phyloP scores from a whole-genome alignment of 2,888 invertebrate genomes.

The Sarcophaga rosellei region DNA sequence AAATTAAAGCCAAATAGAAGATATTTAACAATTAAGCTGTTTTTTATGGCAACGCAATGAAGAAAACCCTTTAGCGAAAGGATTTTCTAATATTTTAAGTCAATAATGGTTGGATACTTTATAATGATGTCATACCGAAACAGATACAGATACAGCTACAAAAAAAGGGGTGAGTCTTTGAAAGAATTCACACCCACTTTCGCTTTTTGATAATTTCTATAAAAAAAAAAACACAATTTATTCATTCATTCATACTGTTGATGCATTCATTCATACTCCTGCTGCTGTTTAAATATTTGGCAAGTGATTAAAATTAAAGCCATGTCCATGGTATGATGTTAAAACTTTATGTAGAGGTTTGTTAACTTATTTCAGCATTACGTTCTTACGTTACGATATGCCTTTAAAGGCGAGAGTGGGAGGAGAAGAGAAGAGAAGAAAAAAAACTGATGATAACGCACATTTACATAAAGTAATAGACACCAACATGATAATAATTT shows the following conservation, averaged over 20 bases:
- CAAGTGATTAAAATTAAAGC: slow-evolving; percentile 72
- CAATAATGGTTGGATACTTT: slow-evolving; percentile 50
- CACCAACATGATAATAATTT: slow-evolving; percentile 69
- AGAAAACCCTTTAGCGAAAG: slow-evolving; percentile 50
- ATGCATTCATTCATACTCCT: slow-evolving; percentile 32
- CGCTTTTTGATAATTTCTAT: slow-evolving; percentile 19
- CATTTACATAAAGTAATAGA: slow-evolving; percentile 69
- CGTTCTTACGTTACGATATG: slow-evolving; percentile 46
- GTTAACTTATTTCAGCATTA: slow-evolving; percentile 53
- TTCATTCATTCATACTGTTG: slow-evolving; percentile 11
- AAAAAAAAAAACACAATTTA: slow-evolving; percentile 34
- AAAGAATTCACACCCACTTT: slow-evolving; percentile 58
- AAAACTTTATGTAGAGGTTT: slow-evolving; percentile 1
- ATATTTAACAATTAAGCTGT: slow-evolving; percentile 54
- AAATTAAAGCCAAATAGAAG: neutral
- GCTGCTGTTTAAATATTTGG: slow-evolving; percentile 68
- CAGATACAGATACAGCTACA: neutral
- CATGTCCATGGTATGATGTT: slow-evolving; percentile 40
- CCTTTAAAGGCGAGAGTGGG: slow-evolving; percentile 22
- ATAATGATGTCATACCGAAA: slow-evolving; percentile 42
- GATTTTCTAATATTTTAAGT: slow-evolving; percentile 29
- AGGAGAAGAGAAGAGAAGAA: neutral
- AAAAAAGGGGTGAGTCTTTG: neutral
- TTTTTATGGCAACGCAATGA: slow-evolving; percentile 39
- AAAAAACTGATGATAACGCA: slow-evolving; percentile 66